These are phyloP conservation scores for Calyptomena viridis DNA, from an alignment of 2,113 vertebrate species.

Conservation along the genomic window DNA sequence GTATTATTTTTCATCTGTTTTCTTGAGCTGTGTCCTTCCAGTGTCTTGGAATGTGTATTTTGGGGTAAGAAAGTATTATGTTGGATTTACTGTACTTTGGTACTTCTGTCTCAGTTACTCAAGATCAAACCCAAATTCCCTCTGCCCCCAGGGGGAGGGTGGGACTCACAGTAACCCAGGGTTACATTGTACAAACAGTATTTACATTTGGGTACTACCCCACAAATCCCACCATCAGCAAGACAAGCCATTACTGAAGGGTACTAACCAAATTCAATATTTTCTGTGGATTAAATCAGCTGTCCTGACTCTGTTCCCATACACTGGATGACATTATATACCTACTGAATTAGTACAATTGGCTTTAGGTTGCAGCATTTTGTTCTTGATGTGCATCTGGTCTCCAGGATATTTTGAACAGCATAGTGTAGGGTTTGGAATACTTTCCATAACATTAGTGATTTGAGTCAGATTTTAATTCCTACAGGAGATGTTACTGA, in stretches of 20 bases:
- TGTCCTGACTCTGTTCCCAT: neutral
- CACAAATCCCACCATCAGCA: neutral
- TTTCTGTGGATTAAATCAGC: neutral
- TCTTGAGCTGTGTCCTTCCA: neutral
- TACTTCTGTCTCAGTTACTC: neutral
- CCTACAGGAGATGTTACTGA: neutral
- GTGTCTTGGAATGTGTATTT: conserved; percentile 15
- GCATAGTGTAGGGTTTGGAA: neutral
- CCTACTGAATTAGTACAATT: neutral
- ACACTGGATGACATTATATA: neutral
- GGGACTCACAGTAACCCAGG: neutral
- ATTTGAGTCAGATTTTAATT: neutral
- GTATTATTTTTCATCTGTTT: neutral
- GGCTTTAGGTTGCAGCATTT: neutral
- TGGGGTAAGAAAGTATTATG: conserved; percentile 30
- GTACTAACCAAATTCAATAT: neutral
- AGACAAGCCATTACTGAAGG: neutral
- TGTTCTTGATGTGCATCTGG: neutral
- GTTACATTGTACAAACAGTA: neutral
- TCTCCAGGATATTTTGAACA: neutral
- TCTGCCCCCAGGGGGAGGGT: neutral
- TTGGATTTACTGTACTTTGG: conserved; percentile 49
- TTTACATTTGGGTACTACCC: neutral
- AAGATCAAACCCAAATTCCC: neutral
- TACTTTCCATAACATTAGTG: neutral